Percentiles rank a stretch among this genome's conserved stretches.
These are phyloP conservation scores for Drosophila elegans DNA, from an alignment of 1,140 invertebrate genomes.

Conservation along the genomic window DNA sequence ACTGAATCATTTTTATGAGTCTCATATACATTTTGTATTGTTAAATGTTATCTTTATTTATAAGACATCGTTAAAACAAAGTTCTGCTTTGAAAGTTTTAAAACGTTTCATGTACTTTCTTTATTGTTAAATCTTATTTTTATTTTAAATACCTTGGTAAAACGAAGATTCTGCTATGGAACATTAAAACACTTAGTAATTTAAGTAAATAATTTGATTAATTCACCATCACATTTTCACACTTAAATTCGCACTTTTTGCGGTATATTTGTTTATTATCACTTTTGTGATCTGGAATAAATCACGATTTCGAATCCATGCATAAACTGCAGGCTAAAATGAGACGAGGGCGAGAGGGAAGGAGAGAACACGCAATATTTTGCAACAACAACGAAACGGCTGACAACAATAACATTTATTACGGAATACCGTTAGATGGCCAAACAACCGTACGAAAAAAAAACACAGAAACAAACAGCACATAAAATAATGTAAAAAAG, in stretches of 20 bases:
- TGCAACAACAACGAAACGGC: conserved; percentile 47
- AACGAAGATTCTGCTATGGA: no score
- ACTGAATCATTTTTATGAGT: no score
- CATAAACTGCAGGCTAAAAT: conserved; percentile 45
- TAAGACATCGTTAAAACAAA: no score
- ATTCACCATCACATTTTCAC: neutral
- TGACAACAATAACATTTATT: conserved; percentile 45
- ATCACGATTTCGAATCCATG: conserved; percentile 27
- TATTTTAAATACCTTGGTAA: neutral
- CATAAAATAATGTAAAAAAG: conserved; percentile 17
- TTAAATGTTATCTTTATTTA: no score
- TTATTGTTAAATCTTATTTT: neutral
- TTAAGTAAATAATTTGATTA: neutral
- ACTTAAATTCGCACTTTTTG: neutral
- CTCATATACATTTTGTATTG: no score
- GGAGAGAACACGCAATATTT: conserved; percentile 41
- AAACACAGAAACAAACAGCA: conserved; percentile 26
- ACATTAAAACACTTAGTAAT: no score
- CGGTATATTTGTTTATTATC: neutral
- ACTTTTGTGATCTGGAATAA: conserved; percentile 19
- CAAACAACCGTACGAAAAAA: conserved; percentile 27
- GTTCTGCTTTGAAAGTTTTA: no score
- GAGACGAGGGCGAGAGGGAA: neutral
- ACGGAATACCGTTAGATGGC: conserved; percentile 42
- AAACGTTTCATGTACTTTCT: neutral